A percentile compares a stretch with the other conserved stretches of the same genome.
Conservation (phyloP, 2,113 vertebrate genomes). For the Acanthisitta chloris region DNA sequence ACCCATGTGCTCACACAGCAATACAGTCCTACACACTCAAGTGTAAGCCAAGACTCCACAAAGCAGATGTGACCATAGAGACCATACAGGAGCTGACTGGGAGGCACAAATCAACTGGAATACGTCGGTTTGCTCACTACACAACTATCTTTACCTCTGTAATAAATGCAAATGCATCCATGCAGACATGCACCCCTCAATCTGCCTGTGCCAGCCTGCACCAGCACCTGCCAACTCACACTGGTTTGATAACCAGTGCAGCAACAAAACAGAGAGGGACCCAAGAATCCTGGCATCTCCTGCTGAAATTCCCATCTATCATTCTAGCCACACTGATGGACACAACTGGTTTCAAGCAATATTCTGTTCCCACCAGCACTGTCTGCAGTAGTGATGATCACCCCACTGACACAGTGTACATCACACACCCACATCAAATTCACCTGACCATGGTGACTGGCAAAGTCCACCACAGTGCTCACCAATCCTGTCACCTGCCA, state of each 20-base stretch:
- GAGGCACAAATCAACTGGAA: not conserved
- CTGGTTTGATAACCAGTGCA: not conserved
- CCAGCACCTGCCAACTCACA: not conserved
- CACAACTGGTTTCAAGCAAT: not conserved
- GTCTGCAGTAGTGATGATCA: not conserved
- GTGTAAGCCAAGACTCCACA: not conserved
- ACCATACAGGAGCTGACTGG: not conserved
- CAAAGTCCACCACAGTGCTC: fast-evolving
- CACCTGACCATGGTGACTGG: not conserved
- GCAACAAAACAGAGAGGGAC: not conserved
- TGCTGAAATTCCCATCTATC: too few relatives aligned
- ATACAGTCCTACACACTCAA: fast-evolving
- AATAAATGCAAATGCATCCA: not conserved
- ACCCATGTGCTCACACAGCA: not conserved
- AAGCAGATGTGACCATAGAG: not conserved
- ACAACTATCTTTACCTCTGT: not conserved
- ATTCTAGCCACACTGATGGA: fast-evolving
- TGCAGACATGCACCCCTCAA: not conserved
- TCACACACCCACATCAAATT: not conserved
- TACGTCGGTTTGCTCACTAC: not conserved
- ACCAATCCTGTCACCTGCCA: not conserved
- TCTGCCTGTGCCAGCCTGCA: not conserved
- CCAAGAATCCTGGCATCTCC: not conserved
- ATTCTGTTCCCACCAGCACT: not conserved
- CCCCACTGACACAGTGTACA: not conserved